phyloP scores from a whole-genome alignment of 2,888 invertebrate genomes.

The Rambutsinella grinnellia region DNA sequence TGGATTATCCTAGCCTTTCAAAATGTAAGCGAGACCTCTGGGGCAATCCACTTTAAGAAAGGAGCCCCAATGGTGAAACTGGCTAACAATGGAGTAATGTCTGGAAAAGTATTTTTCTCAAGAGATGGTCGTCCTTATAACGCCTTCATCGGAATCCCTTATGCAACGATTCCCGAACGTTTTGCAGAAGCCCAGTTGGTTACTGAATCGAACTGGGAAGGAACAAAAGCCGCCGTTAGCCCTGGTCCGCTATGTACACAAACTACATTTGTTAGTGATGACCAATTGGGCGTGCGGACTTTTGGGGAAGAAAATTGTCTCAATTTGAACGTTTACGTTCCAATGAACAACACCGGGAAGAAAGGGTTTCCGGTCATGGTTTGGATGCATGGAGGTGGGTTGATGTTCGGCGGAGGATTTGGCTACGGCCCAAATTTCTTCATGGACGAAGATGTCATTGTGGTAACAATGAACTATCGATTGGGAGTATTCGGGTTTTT shows the following conservation, averaged over 20 bases:
- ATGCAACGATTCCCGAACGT: conserved; percentile 17
- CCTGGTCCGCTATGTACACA: not conserved
- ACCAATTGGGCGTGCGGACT: too few species aligned
- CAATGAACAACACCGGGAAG: conserved; percentile 25
- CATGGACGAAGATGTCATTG: conserved; percentile 28
- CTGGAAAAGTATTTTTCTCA: conserved; percentile 22
- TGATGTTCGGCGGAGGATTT: not conserved
- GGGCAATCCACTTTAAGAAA: conserved; percentile 6
- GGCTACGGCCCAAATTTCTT: not conserved
- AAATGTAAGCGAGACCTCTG: not conserved
- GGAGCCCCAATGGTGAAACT: conserved; percentile 17
- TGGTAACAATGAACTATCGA: conserved; percentile 8
- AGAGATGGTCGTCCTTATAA: conserved; percentile 22
- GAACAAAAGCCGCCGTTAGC: not conserved
- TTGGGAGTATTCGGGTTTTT: conserved; percentile 15
- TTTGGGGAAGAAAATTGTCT: conserved; percentile 11
- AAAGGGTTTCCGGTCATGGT: too few species aligned
- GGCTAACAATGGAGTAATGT: not conserved
- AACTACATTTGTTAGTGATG: too few species aligned
- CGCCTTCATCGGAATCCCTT: conserved; percentile 21
- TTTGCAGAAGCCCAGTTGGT: conserved; percentile 3
- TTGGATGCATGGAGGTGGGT: conserved; percentile 17
- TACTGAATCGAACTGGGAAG: not conserved
- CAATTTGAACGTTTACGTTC: too few species aligned
- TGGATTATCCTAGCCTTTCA: too few species aligned